Percentiles rank a stretch among this genome's conserved stretches.
phyloP scores from a whole-genome alignment of 2,113 vertebrate species.

The Neotoma lepida region DNA sequence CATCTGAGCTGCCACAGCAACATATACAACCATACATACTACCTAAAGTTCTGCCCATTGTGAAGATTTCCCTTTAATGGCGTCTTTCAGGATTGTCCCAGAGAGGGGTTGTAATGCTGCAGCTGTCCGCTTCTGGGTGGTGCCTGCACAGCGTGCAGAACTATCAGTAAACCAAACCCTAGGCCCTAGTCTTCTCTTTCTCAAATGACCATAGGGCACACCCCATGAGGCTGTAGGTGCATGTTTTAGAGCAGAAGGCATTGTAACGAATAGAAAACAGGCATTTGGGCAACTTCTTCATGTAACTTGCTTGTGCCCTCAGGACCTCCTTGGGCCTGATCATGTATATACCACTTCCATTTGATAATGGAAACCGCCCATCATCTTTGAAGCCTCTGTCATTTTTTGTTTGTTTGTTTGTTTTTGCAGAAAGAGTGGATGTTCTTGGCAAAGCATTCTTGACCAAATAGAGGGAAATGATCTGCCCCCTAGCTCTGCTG shows the following conservation, averaged over 20 bases:
- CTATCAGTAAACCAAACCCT: background rate
- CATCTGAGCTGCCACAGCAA: background rate
- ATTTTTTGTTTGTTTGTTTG: no score
- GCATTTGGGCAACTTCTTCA: background rate
- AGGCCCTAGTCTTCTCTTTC: background rate
- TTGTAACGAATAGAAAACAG: background rate
- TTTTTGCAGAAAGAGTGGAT: background rate
- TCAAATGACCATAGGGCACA: background rate
- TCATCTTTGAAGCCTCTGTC: background rate
- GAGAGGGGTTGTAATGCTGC: background rate
- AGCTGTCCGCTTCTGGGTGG: background rate
- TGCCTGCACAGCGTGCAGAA: background rate
- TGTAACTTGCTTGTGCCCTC: background rate
- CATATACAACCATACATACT: background rate
- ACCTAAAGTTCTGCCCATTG: background rate
- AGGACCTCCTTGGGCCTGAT: background rate
- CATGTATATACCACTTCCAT: background rate
- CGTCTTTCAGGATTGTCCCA: background rate
- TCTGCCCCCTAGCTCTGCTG: background rate
- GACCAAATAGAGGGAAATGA: background rate
- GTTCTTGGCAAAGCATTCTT: background rate
- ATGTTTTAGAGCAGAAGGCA: background rate
- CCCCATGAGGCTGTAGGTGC: background rate
- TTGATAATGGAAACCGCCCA: fast-evolving
- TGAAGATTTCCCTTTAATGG: background rate